Conservation (phyloP, 2,888 invertebrate genomes). For the Agrypnus murinus region DNA sequence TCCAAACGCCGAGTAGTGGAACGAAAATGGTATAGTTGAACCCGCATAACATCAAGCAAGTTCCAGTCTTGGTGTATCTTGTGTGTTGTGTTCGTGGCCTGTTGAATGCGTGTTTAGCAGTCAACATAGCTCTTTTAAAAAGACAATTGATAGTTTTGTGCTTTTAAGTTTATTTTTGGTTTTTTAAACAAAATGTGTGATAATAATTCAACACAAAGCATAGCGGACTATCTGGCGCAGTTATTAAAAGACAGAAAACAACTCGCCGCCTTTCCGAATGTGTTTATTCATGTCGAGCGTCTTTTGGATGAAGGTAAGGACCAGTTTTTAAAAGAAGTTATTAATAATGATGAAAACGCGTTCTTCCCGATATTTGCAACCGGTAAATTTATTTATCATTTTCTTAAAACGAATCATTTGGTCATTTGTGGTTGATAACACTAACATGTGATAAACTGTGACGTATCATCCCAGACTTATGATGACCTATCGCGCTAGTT, state of each 20-base stretch:
- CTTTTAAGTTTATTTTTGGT: conserved; percentile 22
- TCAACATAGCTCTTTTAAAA: conserved; percentile 30
- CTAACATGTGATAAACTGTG: conserved; percentile 64
- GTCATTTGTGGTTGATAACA: conserved; percentile 58
- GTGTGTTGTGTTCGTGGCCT: conserved; percentile 47
- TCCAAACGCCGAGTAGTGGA: conserved; percentile 29
- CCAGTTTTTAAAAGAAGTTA: conserved; percentile 3
- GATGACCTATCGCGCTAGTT: conserved; percentile 36
- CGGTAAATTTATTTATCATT: not conserved
- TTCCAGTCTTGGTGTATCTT: conserved; percentile 42
- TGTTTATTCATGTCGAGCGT: conserved; percentile 99
- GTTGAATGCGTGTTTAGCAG: conserved; percentile 46
- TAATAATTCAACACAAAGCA: conserved; percentile 88
- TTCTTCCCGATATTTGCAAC: not conserved
- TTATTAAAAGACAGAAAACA: conserved; percentile 99
- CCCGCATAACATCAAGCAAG: conserved; percentile 38
- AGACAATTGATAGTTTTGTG: conserved; percentile 33
- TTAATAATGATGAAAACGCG: not conserved
- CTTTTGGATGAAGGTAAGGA: conserved; percentile 98
- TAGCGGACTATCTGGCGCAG: conserved; percentile 99
- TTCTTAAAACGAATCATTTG: conserved; percentile 20
- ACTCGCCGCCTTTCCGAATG: conserved; percentile 99
- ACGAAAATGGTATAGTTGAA: conserved; percentile 45
- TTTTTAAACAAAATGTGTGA: conserved; percentile 69
- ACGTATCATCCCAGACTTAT: conserved; percentile 56